Base-by-base conservation (phyloP, 2,113 vertebrate genomes). In the Ibidorhyncha struthersii region DNA sequence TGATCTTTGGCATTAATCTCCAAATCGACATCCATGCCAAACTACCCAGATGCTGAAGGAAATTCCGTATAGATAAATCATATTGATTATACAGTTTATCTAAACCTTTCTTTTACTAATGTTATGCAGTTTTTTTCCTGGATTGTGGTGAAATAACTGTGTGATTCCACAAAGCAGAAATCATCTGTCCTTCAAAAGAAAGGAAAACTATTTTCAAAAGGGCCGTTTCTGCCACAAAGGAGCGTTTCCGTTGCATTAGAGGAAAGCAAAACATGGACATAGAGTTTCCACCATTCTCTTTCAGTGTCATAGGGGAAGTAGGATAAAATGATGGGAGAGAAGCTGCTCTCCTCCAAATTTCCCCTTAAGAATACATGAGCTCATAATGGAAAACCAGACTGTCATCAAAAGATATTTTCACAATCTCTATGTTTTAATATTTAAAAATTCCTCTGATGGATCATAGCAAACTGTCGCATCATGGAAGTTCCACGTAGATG, bases 311-410 rank as follows among this genome's bases (percentile, higher is more conserved):
- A 97, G 76, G 69, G 89, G 96, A 97, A 97, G 96, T 96, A 95
- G 93, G 62, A 59, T 81, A 55, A 96, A 95, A 82, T 61, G n/a
- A 82, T 93, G 74, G 96, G 91, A 92, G 81, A 96, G 89, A 89
- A 96, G 53, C 91, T 91, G 56, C 91, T 93, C 32, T 78, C 16
- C 93, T 96, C 78, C 74, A 81, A 96, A 97, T 90, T 97, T 88
- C 97, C 97, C 96, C 97, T 91, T 70, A 40, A 96, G 94, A 87
- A 85, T 88, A 78, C 66, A n/a, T 97, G 97, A 97, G 94, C 93
- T 97, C 97, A 97, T 97, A 80, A 93, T 94, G 96, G 94, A 97
- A 97, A 97, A 73, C 71, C 96, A 97, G 93, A 30, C 89, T 89
- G 88, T 94, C 97, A 96, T 70, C 38, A 36, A 96, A 41, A 82